Base-by-base conservation (phyloP, 1,140 invertebrate species). In the Stegodyphus mimosarum region DNA sequence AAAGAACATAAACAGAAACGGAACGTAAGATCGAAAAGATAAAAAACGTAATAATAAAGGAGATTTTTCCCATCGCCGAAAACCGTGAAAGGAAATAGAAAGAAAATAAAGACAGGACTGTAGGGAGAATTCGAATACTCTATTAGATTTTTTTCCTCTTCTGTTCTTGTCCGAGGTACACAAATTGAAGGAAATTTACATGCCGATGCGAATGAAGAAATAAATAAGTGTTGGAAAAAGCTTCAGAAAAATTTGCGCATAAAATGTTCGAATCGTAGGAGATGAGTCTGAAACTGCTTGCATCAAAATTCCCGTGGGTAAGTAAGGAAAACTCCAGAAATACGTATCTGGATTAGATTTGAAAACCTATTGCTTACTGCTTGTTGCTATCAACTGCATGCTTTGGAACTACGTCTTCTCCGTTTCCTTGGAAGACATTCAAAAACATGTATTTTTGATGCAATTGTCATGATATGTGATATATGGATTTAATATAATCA, bases 161-260 rank as follows among this genome's bases (percentile, higher is more conserved):
- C 33, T 33, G 33, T 33, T 33, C 33, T 33, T 51, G 50, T 69
- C 64, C 5, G 10, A 53, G 49, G 7, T 52, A 52, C 51, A 69
- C n/a, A 78, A 78, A 78, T 78, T 78, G 76, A 53, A 78, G 63
- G 51, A 78, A 78, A 67, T 69, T 50, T 66, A 48, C 76, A 78
- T 53, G 50, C 13, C 2, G 64, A 78, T 33, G 33, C 33, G 33
- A 33, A 13, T 17, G 6, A 6, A 18, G 67, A 33, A 48, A 52
- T 48, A 69, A 69, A 78, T 18, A 69, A 78, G 67, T 52, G n/a
- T 69, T 69, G 11, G 13, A 9, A 69, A 52, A 48, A 50, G n/a
- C 18, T 17, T 52, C 0, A 51, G 33, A 33, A 78, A 53, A 78
- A 11, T 60, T 51, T 71, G 13, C 10, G 10, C 33, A 18, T 49